These are phyloP conservation scores for Chaunax sp. DNA, from an alignment of 2,797 vertebrate genomes.

Conservation along the genomic window DNA sequence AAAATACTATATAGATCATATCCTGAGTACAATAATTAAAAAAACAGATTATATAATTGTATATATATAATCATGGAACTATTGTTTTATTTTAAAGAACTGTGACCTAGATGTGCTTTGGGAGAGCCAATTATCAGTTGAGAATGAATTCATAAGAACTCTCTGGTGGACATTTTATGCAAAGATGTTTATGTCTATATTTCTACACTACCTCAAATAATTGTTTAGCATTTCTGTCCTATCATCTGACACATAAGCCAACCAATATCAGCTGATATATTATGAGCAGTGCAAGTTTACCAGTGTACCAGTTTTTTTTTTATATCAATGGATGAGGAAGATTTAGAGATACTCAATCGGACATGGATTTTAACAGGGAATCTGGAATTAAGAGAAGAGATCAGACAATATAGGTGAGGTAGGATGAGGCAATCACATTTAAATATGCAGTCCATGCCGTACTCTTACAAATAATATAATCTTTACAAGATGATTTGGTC, in stretches of 20 bases:
- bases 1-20: too few relatives aligned
- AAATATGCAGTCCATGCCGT: background rate
- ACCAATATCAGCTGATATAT: too few relatives aligned
- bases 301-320: too few relatives aligned
- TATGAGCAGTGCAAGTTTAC: too few relatives aligned
- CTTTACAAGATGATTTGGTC: constrained; percentile 21
- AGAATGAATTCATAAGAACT: background rate
- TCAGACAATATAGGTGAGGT: constrained; percentile 13
- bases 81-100: too few relatives aligned
- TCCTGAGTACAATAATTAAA: too few relatives aligned
- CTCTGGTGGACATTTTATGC: too few relatives aligned
- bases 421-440: background rate
- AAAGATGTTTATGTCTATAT: too few relatives aligned
- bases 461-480: constrained; percentile 13
- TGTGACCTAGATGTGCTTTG: background rate
- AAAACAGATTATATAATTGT: too few relatives aligned
- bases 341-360: constrained; percentile 1
- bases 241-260: too few relatives aligned
- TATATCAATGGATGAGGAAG: background rate
- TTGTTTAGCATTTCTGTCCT: constrained; percentile 13
- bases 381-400: constrained; percentile 3
- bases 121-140: constrained; percentile 10
- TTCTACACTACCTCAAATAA: too few relatives aligned
- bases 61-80: too few relatives aligned
- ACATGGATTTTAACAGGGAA: constrained; percentile 1